Conservation (phyloP, 2,888 invertebrate species). For the Adelognathus sp. region DNA sequence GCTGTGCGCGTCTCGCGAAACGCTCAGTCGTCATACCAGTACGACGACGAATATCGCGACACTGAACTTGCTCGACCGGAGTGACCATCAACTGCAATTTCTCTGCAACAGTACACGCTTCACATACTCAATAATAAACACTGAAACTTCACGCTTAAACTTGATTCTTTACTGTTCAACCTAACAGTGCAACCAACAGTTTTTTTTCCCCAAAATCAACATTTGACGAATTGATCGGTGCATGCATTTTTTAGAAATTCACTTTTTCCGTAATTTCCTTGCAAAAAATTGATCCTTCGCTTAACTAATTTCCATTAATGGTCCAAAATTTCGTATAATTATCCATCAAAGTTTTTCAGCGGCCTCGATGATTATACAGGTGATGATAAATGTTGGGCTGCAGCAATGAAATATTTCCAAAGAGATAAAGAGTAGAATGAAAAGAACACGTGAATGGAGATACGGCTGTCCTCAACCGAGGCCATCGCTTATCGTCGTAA, state of each 20-base stretch:
- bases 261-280: too few relatives aligned
- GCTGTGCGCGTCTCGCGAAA: not conserved
- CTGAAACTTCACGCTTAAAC: not conserved
- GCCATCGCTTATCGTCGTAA: not conserved
- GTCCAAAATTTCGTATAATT: too few relatives aligned
- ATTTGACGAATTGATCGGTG: too few relatives aligned
- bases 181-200: too few relatives aligned
- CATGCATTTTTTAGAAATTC: too few relatives aligned
- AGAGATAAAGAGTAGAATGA: not conserved
- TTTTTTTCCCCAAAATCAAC: too few relatives aligned
- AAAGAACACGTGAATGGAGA: not conserved
- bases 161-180: too few relatives aligned
- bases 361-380: not conserved
- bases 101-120: not conserved
- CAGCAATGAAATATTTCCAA: not conserved
- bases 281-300: too few relatives aligned
- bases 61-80: not conserved
- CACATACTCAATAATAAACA: not conserved
- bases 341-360: not conserved
- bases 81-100: too few relatives aligned
- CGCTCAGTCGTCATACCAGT: not conserved
- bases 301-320: too few relatives aligned
- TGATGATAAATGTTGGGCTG: not conserved
- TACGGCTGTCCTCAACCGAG: not conserved
- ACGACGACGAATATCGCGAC: constrained; percentile 11